Evolutionary conservation across 2,113 vertebrate genomes (phyloP).

Genomic region (Dipodomys stephensi): DNA sequence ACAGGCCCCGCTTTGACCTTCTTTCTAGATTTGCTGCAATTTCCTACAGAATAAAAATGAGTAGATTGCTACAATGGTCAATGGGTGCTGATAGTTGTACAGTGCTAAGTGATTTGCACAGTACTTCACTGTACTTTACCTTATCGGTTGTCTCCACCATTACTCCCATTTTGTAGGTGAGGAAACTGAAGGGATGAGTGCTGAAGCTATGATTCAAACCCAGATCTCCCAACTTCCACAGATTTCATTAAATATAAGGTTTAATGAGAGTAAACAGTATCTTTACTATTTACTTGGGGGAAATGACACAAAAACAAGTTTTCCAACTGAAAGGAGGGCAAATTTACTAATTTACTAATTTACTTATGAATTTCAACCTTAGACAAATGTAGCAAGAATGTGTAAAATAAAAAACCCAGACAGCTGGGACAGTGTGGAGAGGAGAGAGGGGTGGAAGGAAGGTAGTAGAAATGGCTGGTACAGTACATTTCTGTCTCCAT

Average conservation of each 20-base stretch:
- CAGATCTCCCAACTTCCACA: background rate
- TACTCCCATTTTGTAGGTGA: background rate
- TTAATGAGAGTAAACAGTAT: background rate
- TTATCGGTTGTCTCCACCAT: background rate
- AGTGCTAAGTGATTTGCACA: background rate
- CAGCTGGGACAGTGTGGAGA: rapidly evolving
- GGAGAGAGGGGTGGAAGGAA: rapidly evolving
- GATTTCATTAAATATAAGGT: background rate
- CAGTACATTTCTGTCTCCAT: background rate
- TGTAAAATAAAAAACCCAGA: background rate
- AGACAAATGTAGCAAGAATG: background rate
- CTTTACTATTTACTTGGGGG: background rate
- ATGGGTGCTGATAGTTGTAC: background rate
- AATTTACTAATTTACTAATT: too few relatives aligned
- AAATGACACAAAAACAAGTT: background rate
- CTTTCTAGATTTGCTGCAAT: background rate
- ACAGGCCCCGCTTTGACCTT: background rate
- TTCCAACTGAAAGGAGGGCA: conserved; percentile 2
- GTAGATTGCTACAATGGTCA: background rate
- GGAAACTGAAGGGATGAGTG: background rate
- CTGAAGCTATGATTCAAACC: background rate
- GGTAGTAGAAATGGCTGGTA: background rate
- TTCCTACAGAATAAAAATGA: background rate
- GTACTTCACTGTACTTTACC: background rate
- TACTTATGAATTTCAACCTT: conserved; percentile 17